Evolutionary conservation across 2,797 vertebrate genomes (phyloP), one percentile per base, ranked within the genome.

Genomic region (Mus minutoides): DNA sequence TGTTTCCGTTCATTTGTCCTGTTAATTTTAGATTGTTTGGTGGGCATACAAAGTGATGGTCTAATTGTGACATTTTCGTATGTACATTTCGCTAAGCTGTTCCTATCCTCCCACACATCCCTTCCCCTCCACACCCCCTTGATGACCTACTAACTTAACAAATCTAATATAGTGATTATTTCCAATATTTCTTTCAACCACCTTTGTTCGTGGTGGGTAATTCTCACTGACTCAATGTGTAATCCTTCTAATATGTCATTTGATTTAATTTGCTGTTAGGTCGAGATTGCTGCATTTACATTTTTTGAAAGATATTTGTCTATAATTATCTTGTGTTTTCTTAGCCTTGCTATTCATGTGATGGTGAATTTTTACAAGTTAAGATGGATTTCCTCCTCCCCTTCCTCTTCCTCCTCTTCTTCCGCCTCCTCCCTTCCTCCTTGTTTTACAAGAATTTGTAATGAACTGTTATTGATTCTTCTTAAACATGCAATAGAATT

Each of bases 291-390:
- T 88, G 22, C 0, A 21, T 43, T 43, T 88, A 17, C n/a, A 43
- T 24, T 60, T 26, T 46, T 69, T 49, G 49, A 79, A 17, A 19
- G 31, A 64, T 73, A 75, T 21, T 22, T 58, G 31, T 64, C 37
- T 77, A 13, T 29, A 92, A 56, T 73, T 83, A 88, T 49, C 54
- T 37, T 94, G 31, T 89, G 43, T 67, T 84, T 79, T 96, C 58
- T 79, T 89, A 79, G 16, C 31, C 93, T 89, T n/a, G 26, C 3
- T 52, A 69, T 86, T 37, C 12, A 69, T 6, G 11, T 60, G 80
- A 86, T 21, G 6, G 31, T 46, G 21, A 54, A 24, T 43, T 76
- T 10, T 40, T 60, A 46, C 60, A 21, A 76, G n/a, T 87, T n/a
- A 75, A 34, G 19, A 69, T n/a, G 10, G 24, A 8, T 77, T 71